These are phyloP conservation scores for Chymomyza costata DNA, from an alignment of 1,140 invertebrate genomes.

Conservation along the genomic window DNA sequence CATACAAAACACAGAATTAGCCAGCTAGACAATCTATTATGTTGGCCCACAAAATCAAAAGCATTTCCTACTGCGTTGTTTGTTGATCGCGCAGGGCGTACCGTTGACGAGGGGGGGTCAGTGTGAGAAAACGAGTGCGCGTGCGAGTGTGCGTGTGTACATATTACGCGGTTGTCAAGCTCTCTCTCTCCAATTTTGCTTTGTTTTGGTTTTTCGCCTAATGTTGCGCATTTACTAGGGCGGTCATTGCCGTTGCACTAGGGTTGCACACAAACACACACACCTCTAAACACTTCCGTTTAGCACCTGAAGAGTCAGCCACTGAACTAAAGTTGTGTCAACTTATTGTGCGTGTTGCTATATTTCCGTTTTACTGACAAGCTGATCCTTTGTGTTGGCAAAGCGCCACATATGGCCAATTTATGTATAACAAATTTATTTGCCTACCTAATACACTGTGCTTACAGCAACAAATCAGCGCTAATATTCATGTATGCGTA, in stretches of 20 bases:
- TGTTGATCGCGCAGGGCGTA: too few relatives aligned
- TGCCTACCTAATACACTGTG: neutral
- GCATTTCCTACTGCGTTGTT: too few relatives aligned
- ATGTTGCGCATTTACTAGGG: constrained; percentile 27
- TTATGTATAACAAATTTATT: constrained; percentile 8
- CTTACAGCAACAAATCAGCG: neutral
- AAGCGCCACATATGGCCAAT: constrained; percentile 22
- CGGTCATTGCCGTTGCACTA: constrained; percentile 12
- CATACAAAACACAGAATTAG: neutral
- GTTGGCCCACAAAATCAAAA: too few relatives aligned
- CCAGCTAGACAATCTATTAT: too few relatives aligned
- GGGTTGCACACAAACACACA: neutral
- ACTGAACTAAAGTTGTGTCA: neutral
- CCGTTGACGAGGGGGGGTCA: too few relatives aligned
- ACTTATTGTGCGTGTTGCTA: constrained; percentile 53
- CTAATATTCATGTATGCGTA: neutral
- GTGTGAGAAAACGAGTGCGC: constrained; percentile 1
- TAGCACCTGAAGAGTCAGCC: neutral
- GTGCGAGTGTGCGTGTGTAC: constrained; percentile 1
- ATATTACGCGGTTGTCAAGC: constrained; percentile 19
- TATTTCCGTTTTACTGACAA: constrained; percentile 15
- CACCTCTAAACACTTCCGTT: constrained; percentile 33
- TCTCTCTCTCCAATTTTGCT: constrained; percentile 30
- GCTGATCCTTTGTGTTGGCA: constrained; percentile 55
- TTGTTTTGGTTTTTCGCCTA: constrained; percentile 43